Evolutionary conservation across 2,113 vertebrate genomes (phyloP).

Genomic region (Calonectris borealis): DNA sequence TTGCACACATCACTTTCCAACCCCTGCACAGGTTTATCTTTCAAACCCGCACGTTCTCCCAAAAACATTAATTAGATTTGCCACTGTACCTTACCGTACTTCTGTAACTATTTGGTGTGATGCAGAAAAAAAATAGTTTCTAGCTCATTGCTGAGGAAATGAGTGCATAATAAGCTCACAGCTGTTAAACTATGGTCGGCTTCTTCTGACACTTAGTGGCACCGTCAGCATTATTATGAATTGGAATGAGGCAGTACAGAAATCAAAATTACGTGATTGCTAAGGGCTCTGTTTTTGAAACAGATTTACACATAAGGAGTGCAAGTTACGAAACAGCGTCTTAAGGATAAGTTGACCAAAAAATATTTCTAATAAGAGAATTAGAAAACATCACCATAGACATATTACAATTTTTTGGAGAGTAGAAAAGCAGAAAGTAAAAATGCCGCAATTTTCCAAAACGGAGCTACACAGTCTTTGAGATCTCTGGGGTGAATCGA

Average conservation of each 20-base stretch:
- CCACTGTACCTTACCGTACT: background rate
- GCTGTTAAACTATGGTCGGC: conserved; percentile 27
- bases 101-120: conserved; percentile 33
- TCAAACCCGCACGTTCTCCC: background rate
- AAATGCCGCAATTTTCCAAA: background rate
- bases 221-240: background rate
- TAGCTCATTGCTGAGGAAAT: conserved; percentile 55
- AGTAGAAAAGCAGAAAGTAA: background rate
- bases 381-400: background rate
- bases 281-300: background rate
- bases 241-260: conserved; percentile 1
- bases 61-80: conserved; percentile 23
- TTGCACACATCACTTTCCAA: background rate
- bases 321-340: conserved; percentile 11
- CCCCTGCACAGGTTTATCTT: background rate
- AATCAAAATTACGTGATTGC: conserved; percentile 37
- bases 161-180: conserved; percentile 5
- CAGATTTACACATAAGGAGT: background rate
- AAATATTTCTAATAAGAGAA: background rate
- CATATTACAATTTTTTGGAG: background rate
- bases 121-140: conserved; percentile 17
- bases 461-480: background rate
- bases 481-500: background rate
- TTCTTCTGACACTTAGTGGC: background rate
- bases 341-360: conserved; percentile 23